Base-by-base conservation (phyloP, 2,797 vertebrate genomes). In the Xenopus petersii region DNA sequence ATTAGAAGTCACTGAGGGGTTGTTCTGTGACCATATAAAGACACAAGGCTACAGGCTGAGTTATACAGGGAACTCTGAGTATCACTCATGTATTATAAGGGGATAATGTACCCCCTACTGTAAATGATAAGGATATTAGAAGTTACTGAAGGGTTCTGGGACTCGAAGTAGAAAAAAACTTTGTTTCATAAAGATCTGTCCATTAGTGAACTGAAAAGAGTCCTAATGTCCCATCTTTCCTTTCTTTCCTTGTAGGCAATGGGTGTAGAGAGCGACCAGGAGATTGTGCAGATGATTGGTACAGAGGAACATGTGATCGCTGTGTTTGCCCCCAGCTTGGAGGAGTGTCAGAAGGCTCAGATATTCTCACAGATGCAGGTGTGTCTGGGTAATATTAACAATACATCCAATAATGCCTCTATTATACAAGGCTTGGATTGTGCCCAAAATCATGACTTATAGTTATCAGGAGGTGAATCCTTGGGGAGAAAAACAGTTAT, bases 281-380 rank as follows among this genome's bases (percentile, higher is more conserved):
- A 99, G 89, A 99, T 99, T 1, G 97, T 99, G 68, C 98, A 99
- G 87, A 99, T 99, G 97, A 99, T 99, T 71, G 97, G 98, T 7
- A 98, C 97, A 0, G 98, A 99, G 88, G 98, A 99, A 75, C 93
- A 96, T 10, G 97, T 99, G 85, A 98, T 98, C 96, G 94, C 96
- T 86, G 95, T 94, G 33, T 99, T 99, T 65, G 94, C 93, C 69
- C 96, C 98, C 63, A 99, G 98, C 80, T 86, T 99, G 91, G 98
- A 99, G 82, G 98, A 99, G 84, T 99, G 98, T 87, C 98, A 99
- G 81, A 99, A 98, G 85, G 95, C 97, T 80, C 97, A 99, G 92
- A 98, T 99, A 89, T 99, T 99, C 90, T 97, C 97, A 42, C 97
- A 99, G 88, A 97, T 96, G 85, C 98, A 99, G 96, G 98, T 98